Conservation (phyloP, 2,888 invertebrate species). For the Dione vanillae region DNA sequence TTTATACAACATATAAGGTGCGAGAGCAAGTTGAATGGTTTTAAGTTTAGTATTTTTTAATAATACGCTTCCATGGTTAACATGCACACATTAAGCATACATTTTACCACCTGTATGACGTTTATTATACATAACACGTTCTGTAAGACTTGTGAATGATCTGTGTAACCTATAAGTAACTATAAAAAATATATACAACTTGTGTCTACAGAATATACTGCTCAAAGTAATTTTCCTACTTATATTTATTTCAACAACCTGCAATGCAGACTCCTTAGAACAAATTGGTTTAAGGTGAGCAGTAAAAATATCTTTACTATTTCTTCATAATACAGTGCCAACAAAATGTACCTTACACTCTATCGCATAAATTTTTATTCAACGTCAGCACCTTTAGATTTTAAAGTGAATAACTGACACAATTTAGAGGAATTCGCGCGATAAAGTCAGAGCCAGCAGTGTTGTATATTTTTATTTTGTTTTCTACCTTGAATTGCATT, state of each 20-base stretch:
- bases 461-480: conserved; percentile 21
- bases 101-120: no score
- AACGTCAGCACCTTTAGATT: conserved; percentile 26
- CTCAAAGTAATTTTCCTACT: neutral
- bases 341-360: conserved; percentile 48
- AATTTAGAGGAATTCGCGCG: conserved; percentile 23
- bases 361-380: conserved; percentile 32
- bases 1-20: no score
- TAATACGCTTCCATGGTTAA: no score
- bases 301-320: conserved; percentile 47
- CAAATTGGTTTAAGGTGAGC: conserved; percentile 56
- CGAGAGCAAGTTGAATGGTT: no score
- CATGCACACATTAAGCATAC: no score
- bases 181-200: no score
- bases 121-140: no score
- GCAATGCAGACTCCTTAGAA: conserved; percentile 61
- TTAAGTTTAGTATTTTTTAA: no score
- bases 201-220: no score
- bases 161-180: no score
- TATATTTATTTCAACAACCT: conserved; percentile 50
- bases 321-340: conserved; percentile 47
- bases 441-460: conserved; percentile 2
- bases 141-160: no score
- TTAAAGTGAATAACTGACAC: conserved; percentile 29
- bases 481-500: conserved; percentile 24